Evolutionary conservation across 2,113 vertebrate genomes (phyloP), one percentile per base, ranked within the genome.

Genomic region (Machaerirhynchus nigripectus): DNA sequence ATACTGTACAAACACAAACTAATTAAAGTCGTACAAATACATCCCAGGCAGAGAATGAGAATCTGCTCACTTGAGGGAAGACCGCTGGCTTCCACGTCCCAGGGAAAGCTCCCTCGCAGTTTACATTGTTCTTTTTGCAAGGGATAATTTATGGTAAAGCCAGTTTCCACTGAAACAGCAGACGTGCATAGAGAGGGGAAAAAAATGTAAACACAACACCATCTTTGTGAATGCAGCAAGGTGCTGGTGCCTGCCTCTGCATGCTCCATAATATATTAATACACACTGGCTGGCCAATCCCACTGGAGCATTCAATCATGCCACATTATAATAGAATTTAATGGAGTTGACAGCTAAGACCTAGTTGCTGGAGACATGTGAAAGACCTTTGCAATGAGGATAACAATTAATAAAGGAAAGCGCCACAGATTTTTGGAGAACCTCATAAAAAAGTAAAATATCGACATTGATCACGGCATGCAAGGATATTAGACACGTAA

Each of bases 391-490:
- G 84, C 92, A 67, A 70, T 78, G 50, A 97, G 89, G 84, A 80
- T 94, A 63, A 86, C 83, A 95, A 94, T 96, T 89, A 96, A 96
- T 68, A 95, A 91, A 86, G 79, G 76, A 84, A 91, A 87, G 83
- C 24, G 11, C 87, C 84, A 89, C 91, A 93, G 85, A 97, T 90
- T 96, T 96, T 83, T 95, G 83, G 75, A 96, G 92, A 90, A 95
- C 88, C 68, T 90, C 88, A 91, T 93, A 97, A 95, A 90, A 96
- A 95, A 93, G 90, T 94, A 94, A 96, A 97, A 94, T 88, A 94
- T 70, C 16, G 15, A 80, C 87, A 74, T 59, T 95, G 94, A 92
- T 91, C 65, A 57, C 0, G 9, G 74, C 75, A 67, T 88, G 92
- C 22, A 19, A 94, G 82, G 85, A 91, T 88, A 89, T 96, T 91